A percentile compares a stretch with the other conserved stretches of the same genome.
These are phyloP conservation scores for Eleutherodactylus coqui DNA, from an alignment of 2,797 vertebrate genomes.

Conservation along the genomic window DNA sequence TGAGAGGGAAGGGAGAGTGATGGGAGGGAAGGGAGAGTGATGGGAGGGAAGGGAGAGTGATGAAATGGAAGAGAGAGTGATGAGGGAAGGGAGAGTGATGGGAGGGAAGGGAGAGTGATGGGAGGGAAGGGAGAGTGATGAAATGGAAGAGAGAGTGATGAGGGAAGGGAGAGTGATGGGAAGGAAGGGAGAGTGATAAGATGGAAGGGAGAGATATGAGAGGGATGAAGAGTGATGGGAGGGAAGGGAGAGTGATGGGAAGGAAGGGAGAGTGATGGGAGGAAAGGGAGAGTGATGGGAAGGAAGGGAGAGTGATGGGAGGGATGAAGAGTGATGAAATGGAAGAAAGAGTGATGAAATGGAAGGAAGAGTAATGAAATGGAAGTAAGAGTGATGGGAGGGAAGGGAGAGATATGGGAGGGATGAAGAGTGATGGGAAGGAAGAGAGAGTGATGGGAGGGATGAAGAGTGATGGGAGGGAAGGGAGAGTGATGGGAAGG, in stretches of 20 bases:
- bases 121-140: too few relatives aligned
- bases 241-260: too few relatives aligned
- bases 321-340: not conserved
- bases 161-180: not conserved
- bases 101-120: not conserved
- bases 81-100: not conserved
- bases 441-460: too few relatives aligned
- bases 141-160: too few relatives aligned
- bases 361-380: not conserved
- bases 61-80: not conserved
- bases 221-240: too few relatives aligned
- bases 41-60: not conserved
- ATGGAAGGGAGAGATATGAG: not conserved
- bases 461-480: too few relatives aligned
- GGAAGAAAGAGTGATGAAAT: too few relatives aligned
- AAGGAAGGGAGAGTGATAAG: not conserved
- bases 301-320: not conserved
- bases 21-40: not conserved
- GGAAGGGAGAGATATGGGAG: too few relatives aligned
- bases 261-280: not conserved
- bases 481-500: not conserved
- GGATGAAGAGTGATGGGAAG: too few relatives aligned
- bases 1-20: not conserved
- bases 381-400: not conserved
- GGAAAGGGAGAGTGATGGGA: not conserved